Evolutionary conservation across 2,113 vertebrate species (phyloP).

Genomic region (Dolichotis patagonum): DNA sequence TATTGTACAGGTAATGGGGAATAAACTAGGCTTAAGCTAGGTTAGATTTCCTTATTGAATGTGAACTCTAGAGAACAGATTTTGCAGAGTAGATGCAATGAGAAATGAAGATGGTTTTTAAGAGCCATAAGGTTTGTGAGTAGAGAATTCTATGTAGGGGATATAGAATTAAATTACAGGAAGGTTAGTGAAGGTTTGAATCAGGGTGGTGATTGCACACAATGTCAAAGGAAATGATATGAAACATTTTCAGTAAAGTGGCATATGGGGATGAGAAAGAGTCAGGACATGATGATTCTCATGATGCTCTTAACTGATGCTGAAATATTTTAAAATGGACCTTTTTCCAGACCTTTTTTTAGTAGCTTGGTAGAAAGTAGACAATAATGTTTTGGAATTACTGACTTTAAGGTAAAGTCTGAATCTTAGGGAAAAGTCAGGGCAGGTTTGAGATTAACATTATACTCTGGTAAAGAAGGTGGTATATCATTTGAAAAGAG

Average conservation of each 20-base stretch:
- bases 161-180: background rate
- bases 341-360: background rate
- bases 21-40: background rate
- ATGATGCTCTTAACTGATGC: background rate
- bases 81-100: background rate
- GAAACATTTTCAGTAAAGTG: background rate
- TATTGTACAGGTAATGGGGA: background rate
- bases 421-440: conserved; percentile 36
- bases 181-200: background rate
- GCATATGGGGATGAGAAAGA: background rate
- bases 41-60: conserved; percentile 1
- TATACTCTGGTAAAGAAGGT: conserved; percentile 59
- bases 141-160: background rate
- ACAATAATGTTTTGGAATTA: conserved; percentile 47
- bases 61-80: background rate
- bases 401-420: conserved; percentile 48
- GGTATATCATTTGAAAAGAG: conserved; percentile 46
- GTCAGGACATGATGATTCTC: background rate
- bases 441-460: conserved; percentile 63
- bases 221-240: background rate
- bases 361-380: background rate
- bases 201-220: background rate
- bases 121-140: background rate
- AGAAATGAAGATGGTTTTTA: background rate
- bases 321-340: background rate